phyloP scores from a whole-genome alignment of 1,140 invertebrate species.

The Caenorhabditis brenneri region DNA sequence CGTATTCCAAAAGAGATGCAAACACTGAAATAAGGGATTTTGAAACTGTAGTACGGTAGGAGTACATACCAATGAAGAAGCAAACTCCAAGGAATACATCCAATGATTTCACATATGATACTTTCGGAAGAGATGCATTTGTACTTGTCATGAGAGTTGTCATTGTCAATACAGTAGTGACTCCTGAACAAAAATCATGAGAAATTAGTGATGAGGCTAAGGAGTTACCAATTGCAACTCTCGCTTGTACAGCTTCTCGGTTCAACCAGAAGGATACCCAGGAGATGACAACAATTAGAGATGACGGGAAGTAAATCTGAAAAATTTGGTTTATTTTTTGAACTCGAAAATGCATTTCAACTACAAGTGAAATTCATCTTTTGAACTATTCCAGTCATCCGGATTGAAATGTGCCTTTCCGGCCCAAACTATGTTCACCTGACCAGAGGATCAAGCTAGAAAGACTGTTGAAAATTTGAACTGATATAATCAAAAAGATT shows the following conservation, averaged over 20 bases:
- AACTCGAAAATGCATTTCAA: too few species aligned
- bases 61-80: slow-evolving; percentile 69
- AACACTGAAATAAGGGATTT: slow-evolving; percentile 58
- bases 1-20: slow-evolving; percentile 67
- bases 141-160: slow-evolving; percentile 71
- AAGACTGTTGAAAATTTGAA: too few species aligned
- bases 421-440: too few species aligned
- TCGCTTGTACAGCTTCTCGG: slow-evolving; percentile 90
- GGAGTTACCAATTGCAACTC: slow-evolving; percentile 83
- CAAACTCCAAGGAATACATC: slow-evolving; percentile 71
- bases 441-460: too few species aligned
- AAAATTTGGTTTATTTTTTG: too few species aligned
- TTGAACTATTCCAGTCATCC: too few species aligned
- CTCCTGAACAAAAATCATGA: slow-evolving; percentile 48
- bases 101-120: slow-evolving; percentile 73
- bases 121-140: slow-evolving; percentile 73
- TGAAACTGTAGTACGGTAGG: neutral
- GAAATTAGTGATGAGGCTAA: neutral
- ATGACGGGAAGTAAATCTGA: slow-evolving; percentile 89
- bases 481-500: too few species aligned
- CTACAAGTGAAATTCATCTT: too few species aligned
- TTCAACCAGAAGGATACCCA: slow-evolving; percentile 84
- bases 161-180: slow-evolving; percentile 69
- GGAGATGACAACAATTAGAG: slow-evolving; percentile 95
- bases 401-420: too few species aligned